Evolutionary conservation across 2,888 invertebrate species (phyloP).

Genomic region (Leucozona laternaria): DNA sequence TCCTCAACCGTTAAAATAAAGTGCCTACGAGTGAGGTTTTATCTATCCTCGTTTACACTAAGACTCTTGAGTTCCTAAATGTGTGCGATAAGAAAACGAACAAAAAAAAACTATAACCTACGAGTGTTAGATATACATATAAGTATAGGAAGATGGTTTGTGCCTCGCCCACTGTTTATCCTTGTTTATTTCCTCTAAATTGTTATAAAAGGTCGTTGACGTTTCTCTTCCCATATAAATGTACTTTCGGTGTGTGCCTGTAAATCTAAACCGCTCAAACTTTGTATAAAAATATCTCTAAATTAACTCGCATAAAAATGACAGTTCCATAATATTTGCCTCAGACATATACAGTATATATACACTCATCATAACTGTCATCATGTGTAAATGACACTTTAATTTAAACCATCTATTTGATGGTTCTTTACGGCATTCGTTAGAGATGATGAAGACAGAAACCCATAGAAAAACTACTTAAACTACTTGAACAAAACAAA

Average conservation of each 20-base stretch:
- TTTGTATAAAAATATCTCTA: constrained; percentile 33
- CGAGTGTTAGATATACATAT: constrained; percentile 17
- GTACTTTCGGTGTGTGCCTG: not conserved
- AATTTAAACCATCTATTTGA: constrained; percentile 40
- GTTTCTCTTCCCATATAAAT: not conserved
- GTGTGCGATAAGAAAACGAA: constrained; percentile 26
- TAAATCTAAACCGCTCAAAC: constrained; percentile 37
- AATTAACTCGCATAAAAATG: constrained; percentile 34
- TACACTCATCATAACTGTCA: constrained; percentile 19
- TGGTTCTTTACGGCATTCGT: constrained; percentile 27
- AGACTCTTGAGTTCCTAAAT: constrained; percentile 23
- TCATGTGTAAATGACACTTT: constrained; percentile 63
- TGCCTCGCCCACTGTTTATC: not conserved
- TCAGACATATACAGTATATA: constrained; percentile 9
- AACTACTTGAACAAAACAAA: constrained; percentile 44
- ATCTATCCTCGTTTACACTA: constrained; percentile 24
- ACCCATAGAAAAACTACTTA: constrained; percentile 58
- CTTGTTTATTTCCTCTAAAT: constrained; percentile 17
- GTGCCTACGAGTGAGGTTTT: constrained; percentile 37
- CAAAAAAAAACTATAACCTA: constrained; percentile 37
- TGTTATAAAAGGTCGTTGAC: constrained; percentile 48
- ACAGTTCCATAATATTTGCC: constrained; percentile 1
- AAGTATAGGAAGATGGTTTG: not conserved
- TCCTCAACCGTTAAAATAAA: constrained; percentile 39
- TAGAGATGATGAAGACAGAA: constrained; percentile 29